A percentile compares a stretch with the other conserved stretches of the same genome.
These are phyloP conservation scores for Gymnocheta viridis DNA, from an alignment of 2,888 invertebrate genomes.

Conservation along the genomic window DNA sequence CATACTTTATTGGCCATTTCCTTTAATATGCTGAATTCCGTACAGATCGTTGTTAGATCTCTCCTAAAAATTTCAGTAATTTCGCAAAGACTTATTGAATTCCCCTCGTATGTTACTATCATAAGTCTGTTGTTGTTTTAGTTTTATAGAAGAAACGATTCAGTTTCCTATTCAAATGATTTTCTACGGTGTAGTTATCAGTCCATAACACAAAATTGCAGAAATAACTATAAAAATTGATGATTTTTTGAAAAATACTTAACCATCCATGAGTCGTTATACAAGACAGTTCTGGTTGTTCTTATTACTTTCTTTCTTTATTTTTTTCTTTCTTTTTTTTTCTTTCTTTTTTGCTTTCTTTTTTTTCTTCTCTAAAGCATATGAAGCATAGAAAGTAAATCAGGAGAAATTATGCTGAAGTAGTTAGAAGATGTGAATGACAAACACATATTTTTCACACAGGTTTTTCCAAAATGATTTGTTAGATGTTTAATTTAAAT, in stretches of 20 bases:
- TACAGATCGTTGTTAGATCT: too few species aligned
- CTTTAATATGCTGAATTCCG: too few species aligned
- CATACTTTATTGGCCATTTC: too few species aligned
- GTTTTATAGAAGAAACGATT: background rate
- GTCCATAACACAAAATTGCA: background rate
- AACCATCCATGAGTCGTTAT: constrained; percentile 46
- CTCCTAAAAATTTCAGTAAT: too few species aligned
- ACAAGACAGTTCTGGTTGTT: constrained; percentile 32
- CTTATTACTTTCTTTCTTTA: background rate
- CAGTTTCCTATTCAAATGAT: background rate
- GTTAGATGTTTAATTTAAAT: background rate
- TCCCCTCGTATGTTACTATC: too few species aligned
- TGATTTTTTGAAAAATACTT: constrained; percentile 12
- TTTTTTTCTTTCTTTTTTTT: background rate
- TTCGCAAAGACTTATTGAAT: too few species aligned
- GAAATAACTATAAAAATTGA: background rate
- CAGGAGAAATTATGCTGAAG: background rate
- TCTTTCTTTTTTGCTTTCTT: background rate
- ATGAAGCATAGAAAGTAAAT: background rate
- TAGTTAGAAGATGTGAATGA: background rate
- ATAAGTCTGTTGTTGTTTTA: background rate
- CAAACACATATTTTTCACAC: background rate
- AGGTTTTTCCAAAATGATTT: background rate
- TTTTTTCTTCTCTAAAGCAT: too few species aligned
- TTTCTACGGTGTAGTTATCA: background rate